phyloP scores from a whole-genome alignment of 92 coral and sea anemone species.

The Pocillopora meandrina region DNA sequence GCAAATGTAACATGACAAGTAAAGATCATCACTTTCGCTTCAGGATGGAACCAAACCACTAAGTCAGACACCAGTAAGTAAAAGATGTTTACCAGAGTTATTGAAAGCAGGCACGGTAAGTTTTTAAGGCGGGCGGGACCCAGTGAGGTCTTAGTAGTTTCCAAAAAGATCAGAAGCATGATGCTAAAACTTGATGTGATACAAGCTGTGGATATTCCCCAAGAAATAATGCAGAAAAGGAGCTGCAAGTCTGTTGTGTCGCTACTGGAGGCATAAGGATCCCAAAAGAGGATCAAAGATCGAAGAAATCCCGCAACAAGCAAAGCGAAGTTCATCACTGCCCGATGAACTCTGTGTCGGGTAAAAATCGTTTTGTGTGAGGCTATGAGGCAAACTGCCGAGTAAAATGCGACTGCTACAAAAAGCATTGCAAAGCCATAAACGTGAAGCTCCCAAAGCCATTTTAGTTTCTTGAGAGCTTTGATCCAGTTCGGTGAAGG shows the following conservation, averaged over 20 bases:
- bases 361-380: slow-evolving; percentile 26
- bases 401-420: slow-evolving; percentile 29
- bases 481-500: slow-evolving; percentile 70
- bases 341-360: slow-evolving; percentile 49
- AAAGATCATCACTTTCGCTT: slow-evolving; percentile 52
- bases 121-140: slow-evolving; percentile 57
- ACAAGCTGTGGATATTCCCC: slow-evolving; percentile 67
- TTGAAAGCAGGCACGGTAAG: slow-evolving; percentile 42
- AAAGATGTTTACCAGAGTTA: slow-evolving; percentile 56
- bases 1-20: slow-evolving; percentile 72
- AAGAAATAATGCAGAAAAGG: slow-evolving; percentile 35
- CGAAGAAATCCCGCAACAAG: slow-evolving; percentile 54
- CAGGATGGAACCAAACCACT: slow-evolving; percentile 58
- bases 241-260: slow-evolving; percentile 28
- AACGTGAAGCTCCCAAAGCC: slow-evolving; percentile 62
- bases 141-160: slow-evolving; percentile 64
- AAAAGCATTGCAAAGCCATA: slow-evolving; percentile 51
- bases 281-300: slow-evolving; percentile 52
- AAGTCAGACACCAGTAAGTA: slow-evolving; percentile 66
- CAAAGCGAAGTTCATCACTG: slow-evolving; percentile 44
- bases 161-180: slow-evolving; percentile 63
- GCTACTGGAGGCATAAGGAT: slow-evolving; percentile 64
- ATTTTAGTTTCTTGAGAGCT: slow-evolving; percentile 38
- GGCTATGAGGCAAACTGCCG: neutral
- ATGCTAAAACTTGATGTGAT: slow-evolving; percentile 77